These are phyloP conservation scores for Diplodus puntazzo DNA, from an alignment of 2,797 vertebrate species.

Conservation along the genomic window DNA sequence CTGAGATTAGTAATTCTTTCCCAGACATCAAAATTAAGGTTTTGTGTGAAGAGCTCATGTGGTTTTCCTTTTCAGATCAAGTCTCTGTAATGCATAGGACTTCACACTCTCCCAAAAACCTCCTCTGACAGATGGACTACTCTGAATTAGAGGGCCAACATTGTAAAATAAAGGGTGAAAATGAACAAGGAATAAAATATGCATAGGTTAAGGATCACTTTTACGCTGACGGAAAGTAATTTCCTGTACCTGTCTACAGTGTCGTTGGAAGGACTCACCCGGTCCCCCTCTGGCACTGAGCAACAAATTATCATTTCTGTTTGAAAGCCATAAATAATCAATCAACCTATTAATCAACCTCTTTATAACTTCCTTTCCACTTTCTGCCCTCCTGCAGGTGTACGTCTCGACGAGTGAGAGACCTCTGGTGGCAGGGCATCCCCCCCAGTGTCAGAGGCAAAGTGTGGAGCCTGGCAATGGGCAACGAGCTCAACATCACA, in stretches of 20 bases:
- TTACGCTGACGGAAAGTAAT: not conserved
- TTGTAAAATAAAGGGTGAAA: not conserved
- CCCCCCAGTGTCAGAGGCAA: conserved; percentile 94
- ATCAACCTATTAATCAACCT: too few species aligned
- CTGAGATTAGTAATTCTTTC: too few species aligned
- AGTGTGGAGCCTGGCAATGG: conserved; percentile 96
- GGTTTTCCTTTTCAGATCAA: too few species aligned
- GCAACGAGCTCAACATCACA: conserved; percentile 97
- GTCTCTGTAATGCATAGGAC: not conserved
- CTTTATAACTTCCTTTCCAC: not conserved
- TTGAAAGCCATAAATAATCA: not conserved
- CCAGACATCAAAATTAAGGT: too few species aligned
- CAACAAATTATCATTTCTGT: not conserved
- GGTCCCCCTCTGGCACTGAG: conserved; percentile 4
- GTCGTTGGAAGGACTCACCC: not conserved
- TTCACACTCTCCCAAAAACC: too few species aligned
- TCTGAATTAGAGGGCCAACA: not conserved
- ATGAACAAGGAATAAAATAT: not conserved
- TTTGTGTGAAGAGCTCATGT: too few species aligned
- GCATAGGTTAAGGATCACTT: not conserved
- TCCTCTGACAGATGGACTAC: not conserved
- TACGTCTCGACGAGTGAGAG: conserved; percentile 91
- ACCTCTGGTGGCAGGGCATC: conserved; percentile 97
- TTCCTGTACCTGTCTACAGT: not conserved
- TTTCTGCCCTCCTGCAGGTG: conserved; percentile 81